Conservation (phyloP, 1,140 invertebrate species). For the Oryctes rhinoceros region DNA sequence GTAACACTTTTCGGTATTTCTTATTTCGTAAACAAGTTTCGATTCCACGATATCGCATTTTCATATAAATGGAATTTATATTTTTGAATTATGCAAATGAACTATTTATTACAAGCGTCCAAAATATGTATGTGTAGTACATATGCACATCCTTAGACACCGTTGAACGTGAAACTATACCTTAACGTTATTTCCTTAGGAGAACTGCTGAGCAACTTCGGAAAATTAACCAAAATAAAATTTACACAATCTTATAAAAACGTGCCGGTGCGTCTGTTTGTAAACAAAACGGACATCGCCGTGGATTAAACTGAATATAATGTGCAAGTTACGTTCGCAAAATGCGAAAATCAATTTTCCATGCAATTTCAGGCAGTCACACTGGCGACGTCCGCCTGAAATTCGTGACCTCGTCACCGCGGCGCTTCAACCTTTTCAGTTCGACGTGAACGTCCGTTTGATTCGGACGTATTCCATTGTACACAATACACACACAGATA, state of each 20-base stretch:
- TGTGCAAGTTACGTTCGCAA: neutral
- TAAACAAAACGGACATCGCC: conserved; percentile 28
- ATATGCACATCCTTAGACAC: no score
- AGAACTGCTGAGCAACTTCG: no score
- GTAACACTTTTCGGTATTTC: no score
- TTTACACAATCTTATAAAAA: neutral
- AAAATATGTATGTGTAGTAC: no score
- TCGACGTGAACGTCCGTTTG: conserved; percentile 42
- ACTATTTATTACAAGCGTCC: no score
- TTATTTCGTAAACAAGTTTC: no score
- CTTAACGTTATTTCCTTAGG: no score
- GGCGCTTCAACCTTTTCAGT: conserved; percentile 46
- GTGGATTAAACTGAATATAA: conserved; percentile 11
- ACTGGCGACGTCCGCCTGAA: conserved; percentile 45
- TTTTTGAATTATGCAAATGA: no score
- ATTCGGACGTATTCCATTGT: neutral
- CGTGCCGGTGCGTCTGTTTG: neutral
- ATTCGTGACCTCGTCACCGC: conserved; percentile 52
- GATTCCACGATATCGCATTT: no score
- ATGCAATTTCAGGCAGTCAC: conserved; percentile 40
- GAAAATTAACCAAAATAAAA: no score
- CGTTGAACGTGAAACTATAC: no score
- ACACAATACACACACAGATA: conserved; percentile 7
- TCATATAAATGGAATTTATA: no score
- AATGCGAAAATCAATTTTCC: conserved; percentile 35